Conservation (phyloP, 2,113 vertebrate genomes). For the Pipra filicauda region DNA sequence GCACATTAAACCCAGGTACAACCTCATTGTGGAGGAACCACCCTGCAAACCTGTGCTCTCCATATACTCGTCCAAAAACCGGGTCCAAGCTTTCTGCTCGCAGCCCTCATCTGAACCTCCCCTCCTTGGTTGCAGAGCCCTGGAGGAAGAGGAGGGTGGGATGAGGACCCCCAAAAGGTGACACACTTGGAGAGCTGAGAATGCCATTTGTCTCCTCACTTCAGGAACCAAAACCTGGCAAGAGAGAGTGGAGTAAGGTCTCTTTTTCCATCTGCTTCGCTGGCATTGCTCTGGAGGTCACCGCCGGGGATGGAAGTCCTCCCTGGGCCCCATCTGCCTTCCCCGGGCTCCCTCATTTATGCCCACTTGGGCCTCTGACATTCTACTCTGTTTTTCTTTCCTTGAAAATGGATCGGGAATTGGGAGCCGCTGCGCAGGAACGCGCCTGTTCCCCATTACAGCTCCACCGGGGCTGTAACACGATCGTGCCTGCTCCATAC, state of each 20-base stretch:
- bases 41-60: background rate
- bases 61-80: background rate
- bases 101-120: background rate
- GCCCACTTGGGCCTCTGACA: constrained; percentile 66
- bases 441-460: constrained; percentile 79
- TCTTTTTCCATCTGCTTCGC: constrained; percentile 14
- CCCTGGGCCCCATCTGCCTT: constrained; percentile 31
- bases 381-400: constrained; percentile 77
- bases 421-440: constrained; percentile 70
- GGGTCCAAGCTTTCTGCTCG: background rate
- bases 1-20: background rate
- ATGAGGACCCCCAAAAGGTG: background rate
- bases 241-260: background rate
- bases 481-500: constrained; percentile 70
- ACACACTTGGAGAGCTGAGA: background rate
- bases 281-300: constrained; percentile 46
- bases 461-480: constrained; percentile 79
- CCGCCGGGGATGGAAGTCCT: background rate
- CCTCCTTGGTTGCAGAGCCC: background rate
- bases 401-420: constrained; percentile 77
- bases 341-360: background rate
- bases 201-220: constrained; percentile 28
- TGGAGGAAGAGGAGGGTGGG: background rate
- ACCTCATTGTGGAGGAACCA: background rate
- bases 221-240: constrained; percentile 31